A percentile compares a stretch with the other conserved stretches of the same genome.
phyloP scores from a whole-genome alignment of 2,888 invertebrate genomes.

The Nowickia ferox region DNA sequence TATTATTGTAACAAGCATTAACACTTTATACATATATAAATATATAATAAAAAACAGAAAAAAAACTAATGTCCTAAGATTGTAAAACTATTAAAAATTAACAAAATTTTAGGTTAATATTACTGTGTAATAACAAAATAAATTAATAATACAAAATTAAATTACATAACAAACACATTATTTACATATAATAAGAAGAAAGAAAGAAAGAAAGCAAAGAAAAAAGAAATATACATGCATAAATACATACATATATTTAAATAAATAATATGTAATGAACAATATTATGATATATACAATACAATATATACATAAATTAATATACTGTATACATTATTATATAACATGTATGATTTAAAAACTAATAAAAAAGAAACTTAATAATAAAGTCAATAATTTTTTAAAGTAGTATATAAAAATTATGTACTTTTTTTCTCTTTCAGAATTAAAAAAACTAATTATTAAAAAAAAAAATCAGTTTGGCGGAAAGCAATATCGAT shows the following conservation, averaged over 20 bases:
- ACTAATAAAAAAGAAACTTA: conserved; percentile 73
- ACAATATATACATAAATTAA: conserved; percentile 58
- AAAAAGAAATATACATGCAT: conserved; percentile 32
- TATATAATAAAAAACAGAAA: conserved; percentile 32
- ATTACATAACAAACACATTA: conserved; percentile 54
- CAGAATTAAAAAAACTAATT: neutral
- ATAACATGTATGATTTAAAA: conserved; percentile 71
- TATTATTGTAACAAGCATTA: conserved; percentile 55
- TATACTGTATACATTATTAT: conserved; percentile 72
- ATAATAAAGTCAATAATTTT: conserved; percentile 81
- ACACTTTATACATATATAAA: conserved; percentile 55
- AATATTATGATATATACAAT: conserved; percentile 62
- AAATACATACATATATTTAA: conserved; percentile 56
- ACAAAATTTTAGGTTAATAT: conserved; percentile 63
- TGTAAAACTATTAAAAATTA: conserved; percentile 70
- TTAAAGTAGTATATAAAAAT: conserved; percentile 79
- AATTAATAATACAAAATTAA: conserved; percentile 63
- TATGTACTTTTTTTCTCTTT: conserved; percentile 21
- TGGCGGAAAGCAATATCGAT: too few species aligned
- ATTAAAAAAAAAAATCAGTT: neutral
- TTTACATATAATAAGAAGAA: conserved; percentile 52
- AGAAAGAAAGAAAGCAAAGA: conserved; percentile 30
- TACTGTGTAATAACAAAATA: conserved; percentile 70
- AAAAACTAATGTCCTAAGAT: conserved; percentile 63
- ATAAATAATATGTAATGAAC: conserved; percentile 48